A percentile compares a stretch with the other conserved stretches of the same genome.
Conservation (phyloP, 2,113 vertebrate genomes). For the Camelus bactrianus region DNA sequence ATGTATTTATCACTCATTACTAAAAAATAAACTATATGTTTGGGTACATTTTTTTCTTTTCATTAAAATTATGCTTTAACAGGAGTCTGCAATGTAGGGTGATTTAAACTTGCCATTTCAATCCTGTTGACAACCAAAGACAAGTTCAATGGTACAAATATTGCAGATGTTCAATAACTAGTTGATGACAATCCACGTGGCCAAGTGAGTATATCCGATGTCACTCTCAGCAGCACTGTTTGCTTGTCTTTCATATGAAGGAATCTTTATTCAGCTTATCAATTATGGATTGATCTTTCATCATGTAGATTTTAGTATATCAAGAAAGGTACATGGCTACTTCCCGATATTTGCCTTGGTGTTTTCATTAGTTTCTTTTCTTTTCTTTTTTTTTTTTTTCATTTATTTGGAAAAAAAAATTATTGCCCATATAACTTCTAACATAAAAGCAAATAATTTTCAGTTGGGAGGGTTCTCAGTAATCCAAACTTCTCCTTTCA, state of each 20-base stretch:
- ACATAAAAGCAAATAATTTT: constrained; percentile 18
- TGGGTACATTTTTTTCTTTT: background rate
- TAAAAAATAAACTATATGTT: background rate
- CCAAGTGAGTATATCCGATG: background rate
- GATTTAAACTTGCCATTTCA: background rate
- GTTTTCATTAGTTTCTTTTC: background rate
- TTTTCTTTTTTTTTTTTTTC: background rate
- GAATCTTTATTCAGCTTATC: background rate
- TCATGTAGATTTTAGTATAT: background rate
- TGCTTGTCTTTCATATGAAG: background rate
- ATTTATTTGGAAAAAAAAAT: background rate
- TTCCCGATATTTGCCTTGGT: background rate
- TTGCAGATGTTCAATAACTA: background rate
- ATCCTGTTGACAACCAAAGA: background rate
- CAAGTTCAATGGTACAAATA: background rate
- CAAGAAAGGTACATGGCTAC: background rate
- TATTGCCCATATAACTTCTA: background rate
- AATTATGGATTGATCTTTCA: background rate
- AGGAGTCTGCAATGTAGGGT: background rate
- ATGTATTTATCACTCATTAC: background rate
- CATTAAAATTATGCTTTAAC: background rate
- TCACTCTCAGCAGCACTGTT: background rate
- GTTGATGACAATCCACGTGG: background rate
- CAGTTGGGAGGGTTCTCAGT: background rate
- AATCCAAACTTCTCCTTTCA: background rate